Evolutionary conservation across 2,113 vertebrate genomes (phyloP).

Genomic region (Dipodomys ordii): DNA sequence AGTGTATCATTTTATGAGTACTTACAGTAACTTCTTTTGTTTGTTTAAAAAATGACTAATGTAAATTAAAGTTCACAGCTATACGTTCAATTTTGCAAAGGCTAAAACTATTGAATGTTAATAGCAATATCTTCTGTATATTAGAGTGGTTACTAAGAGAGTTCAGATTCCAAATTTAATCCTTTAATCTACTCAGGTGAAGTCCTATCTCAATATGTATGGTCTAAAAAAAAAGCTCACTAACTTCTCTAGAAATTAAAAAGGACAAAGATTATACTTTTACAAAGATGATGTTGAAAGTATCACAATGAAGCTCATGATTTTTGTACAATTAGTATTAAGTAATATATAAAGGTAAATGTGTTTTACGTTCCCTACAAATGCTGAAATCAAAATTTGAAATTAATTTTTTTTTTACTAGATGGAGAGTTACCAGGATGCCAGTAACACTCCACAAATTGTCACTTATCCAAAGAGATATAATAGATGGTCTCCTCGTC

Average conservation of each 20-base stretch:
- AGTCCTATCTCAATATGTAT: background rate
- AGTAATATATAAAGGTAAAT: background rate
- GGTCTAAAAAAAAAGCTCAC: background rate
- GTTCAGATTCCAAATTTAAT: background rate
- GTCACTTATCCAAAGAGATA: slow-evolving; percentile 8
- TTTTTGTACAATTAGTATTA: background rate
- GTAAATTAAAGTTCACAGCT: background rate
- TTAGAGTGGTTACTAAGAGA: background rate
- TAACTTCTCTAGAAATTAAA: background rate
- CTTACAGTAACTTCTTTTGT: background rate
- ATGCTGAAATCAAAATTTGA: slow-evolving; percentile 2
- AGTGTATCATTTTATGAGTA: background rate
- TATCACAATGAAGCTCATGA: background rate
- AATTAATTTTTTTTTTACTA: slow-evolving; percentile 40
- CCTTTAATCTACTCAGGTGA: slow-evolving; percentile 16
- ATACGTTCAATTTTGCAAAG: slow-evolving; percentile 8
- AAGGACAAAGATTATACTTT: slow-evolving; percentile 15
- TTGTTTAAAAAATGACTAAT: background rate
- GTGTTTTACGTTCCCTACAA: background rate
- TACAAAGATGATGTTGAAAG: background rate
- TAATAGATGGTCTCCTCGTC: slow-evolving; percentile 27
- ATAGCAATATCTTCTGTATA: background rate
- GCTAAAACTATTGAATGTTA: slow-evolving; percentile 34
- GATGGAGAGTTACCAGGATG: slow-evolving; percentile 33
- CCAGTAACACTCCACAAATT: slow-evolving; percentile 48